Conservation (phyloP, 2,113 vertebrate species). For the Burhinus bistriatus region DNA sequence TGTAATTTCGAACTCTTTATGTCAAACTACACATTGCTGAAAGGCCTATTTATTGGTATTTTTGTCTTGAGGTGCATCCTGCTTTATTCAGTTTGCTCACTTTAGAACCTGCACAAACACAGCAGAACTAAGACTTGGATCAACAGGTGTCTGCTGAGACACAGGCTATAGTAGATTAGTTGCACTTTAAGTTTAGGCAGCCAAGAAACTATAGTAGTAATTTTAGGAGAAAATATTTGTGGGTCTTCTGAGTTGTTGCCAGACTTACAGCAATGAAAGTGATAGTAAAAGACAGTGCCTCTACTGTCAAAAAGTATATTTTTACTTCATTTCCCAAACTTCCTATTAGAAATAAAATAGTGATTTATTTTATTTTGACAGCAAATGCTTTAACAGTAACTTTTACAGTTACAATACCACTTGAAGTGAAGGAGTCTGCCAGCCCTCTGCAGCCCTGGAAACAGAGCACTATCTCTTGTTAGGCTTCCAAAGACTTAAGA, state of each 20-base stretch:
- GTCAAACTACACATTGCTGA: not conserved
- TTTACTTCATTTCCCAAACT: not conserved
- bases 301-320: not conserved
- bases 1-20: not conserved
- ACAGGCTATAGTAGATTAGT: not conserved
- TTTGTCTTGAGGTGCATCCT: not conserved
- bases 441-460: not conserved
- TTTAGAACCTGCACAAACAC: fast-evolving
- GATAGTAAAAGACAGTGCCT: not conserved
- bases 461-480: not conserved
- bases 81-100: not conserved
- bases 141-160: not conserved
- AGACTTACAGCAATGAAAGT: not conserved
- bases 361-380: not conserved
- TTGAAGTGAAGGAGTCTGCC: not conserved
- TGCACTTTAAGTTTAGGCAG: not conserved
- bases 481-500: not conserved
- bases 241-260: not conserved
- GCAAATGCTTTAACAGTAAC: not conserved
- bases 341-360: not conserved
- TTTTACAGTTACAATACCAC: not conserved
- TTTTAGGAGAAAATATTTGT: not conserved
- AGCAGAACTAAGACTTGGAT: not conserved
- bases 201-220: not conserved
- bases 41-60: not conserved